Evolutionary conservation across 2,113 vertebrate genomes (phyloP).

Genomic region (Xerus inauris): DNA sequence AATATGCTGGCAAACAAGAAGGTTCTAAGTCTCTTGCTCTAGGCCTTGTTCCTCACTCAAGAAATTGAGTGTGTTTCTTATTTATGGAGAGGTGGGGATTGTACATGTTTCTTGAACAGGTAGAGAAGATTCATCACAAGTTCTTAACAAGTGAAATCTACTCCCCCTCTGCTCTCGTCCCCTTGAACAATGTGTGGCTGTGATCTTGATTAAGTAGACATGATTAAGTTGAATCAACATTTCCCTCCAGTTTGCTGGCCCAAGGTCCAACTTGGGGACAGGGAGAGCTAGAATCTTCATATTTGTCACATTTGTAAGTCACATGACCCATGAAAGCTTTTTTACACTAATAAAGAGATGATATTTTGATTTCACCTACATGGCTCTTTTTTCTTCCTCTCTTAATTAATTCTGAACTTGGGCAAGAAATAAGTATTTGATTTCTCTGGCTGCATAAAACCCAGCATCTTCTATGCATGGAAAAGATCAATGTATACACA

Average conservation of each 20-base stretch:
- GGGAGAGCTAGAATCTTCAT: not conserved
- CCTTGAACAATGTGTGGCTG: rapidly evolving
- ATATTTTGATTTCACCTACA: not conserved
- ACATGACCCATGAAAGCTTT: not conserved
- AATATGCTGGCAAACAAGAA: too few relatives aligned
- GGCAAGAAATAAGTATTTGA: not conserved
- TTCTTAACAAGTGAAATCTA: not conserved
- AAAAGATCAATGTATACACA: not conserved
- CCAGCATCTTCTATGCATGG: not conserved
- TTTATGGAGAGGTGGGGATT: not conserved
- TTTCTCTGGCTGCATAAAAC: not conserved
- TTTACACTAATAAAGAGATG: not conserved
- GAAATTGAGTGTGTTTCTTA: not conserved
- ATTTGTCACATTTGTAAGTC: not conserved
- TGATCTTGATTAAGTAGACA: not conserved
- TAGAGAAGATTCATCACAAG: not conserved
- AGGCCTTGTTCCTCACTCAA: not conserved
- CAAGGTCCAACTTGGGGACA: not conserved
- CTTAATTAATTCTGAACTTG: not conserved
- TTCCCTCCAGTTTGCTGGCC: not conserved
- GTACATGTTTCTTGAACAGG: not conserved
- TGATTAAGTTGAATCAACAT: not conserved
- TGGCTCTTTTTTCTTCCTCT: not conserved
- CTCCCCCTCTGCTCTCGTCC: not conserved
- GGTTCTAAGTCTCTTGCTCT: not conserved